Percentiles rank a stretch among this genome's conserved stretches.
Conservation (phyloP, 2,797 vertebrate genomes). For the Malacoctenus gilli region DNA sequence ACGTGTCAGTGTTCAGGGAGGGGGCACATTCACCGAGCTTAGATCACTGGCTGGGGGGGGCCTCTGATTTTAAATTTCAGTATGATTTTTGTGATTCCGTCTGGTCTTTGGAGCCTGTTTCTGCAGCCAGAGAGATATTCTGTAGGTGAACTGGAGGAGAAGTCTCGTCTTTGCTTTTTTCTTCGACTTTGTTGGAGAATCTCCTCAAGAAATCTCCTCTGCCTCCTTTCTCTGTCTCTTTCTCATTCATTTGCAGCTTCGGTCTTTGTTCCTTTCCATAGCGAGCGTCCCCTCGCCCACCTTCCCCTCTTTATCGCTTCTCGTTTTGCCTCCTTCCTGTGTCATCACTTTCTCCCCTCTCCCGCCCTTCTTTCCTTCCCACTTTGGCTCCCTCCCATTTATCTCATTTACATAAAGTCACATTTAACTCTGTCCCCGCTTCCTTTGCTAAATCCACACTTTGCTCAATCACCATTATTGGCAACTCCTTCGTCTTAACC, state of each 20-base stretch:
- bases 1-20: not conserved
- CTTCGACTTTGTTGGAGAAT: slow-evolving; percentile 30
- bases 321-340: slow-evolving; percentile 32
- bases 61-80: slow-evolving; percentile 28
- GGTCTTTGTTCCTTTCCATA: slow-evolving; percentile 31
- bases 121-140: slow-evolving; percentile 22
- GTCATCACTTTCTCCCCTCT: slow-evolving; percentile 45
- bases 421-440: slow-evolving; percentile 22
- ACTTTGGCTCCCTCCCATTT: slow-evolving; percentile 24
- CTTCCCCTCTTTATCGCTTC: slow-evolving; percentile 40
- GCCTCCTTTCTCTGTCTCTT: not conserved
- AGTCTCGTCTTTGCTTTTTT: slow-evolving; percentile 9
- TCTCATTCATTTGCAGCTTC: slow-evolving; percentile 29
- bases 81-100: slow-evolving; percentile 6
- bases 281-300: slow-evolving; percentile 22
- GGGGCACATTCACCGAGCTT: not conserved
- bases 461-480: slow-evolving; percentile 10
- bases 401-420: slow-evolving; percentile 51
- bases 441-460: slow-evolving; percentile 24
- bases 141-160: slow-evolving; percentile 26
- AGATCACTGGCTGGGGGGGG: not conserved
- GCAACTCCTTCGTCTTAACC: slow-evolving; percentile 13
- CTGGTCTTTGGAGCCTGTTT: slow-evolving; percentile 16
- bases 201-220: slow-evolving; percentile 25
- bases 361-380: slow-evolving; percentile 18